Evolutionary conservation across 2,888 invertebrate species (phyloP).

Genomic region (Suillia variegata): DNA sequence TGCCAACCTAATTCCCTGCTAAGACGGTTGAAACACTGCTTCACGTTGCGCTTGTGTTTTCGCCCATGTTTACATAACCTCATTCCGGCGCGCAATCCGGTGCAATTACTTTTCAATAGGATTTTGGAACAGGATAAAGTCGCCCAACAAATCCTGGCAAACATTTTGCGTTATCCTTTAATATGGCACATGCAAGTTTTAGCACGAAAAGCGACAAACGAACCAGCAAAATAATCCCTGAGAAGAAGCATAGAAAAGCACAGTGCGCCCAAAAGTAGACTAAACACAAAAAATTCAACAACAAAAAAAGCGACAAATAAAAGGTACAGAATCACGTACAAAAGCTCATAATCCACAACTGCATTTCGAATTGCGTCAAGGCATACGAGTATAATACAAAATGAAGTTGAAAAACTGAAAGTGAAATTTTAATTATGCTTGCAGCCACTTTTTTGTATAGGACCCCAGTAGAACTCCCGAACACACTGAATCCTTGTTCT

Average conservation of each 20-base stretch:
- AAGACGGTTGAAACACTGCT: no score
- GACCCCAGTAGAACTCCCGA: not conserved
- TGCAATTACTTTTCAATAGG: no score
- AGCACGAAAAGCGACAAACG: no score
- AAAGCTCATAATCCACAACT: slow-evolving; percentile 1
- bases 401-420: slow-evolving; percentile 32
- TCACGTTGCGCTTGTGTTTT: no score
- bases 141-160: not conserved
- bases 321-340: no score
- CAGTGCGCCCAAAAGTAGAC: slow-evolving; percentile 20
- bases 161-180: not conserved
- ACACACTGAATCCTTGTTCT: not conserved
- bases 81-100: no score
- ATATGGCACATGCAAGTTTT: not conserved
- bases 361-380: slow-evolving; percentile 45
- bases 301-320: no score
- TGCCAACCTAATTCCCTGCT: no score
- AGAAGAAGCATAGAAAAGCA: not conserved
- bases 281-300: no score
- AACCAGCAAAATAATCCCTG: not conserved
- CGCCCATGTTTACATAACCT: no score
- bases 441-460: slow-evolving; percentile 2
- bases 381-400: no score
- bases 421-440: slow-evolving; percentile 55
- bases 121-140: no score